Percentiles rank a stretch among this genome's conserved stretches.
These are phyloP conservation scores for Temnothorax rugatulus DNA, from an alignment of 2,888 invertebrate species.

Conservation along the genomic window DNA sequence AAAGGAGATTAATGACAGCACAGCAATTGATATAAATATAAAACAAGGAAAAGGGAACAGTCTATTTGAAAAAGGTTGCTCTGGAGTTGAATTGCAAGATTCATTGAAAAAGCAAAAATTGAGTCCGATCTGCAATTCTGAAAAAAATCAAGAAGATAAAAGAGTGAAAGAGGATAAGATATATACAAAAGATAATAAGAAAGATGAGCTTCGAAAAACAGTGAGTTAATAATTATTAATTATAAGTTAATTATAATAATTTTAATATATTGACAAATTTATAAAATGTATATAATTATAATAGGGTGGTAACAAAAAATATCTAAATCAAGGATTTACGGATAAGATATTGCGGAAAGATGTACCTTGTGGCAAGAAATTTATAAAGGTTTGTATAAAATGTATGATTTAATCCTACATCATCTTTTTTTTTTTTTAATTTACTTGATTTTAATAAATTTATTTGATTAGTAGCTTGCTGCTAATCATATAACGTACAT, in stretches of 20 bases:
- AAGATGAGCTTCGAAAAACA: neutral
- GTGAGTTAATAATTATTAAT: slow-evolving; percentile 32
- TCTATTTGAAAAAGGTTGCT: neutral
- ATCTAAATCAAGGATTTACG: neutral
- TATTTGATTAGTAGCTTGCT: neutral
- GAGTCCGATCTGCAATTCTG: neutral
- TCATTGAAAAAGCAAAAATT: slow-evolving; percentile 4
- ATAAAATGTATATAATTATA: slow-evolving; percentile 6
- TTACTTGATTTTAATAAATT: too few relatives aligned
- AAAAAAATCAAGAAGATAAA: neutral
- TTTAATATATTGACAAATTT: neutral
- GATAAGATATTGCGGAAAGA: slow-evolving; percentile 32
- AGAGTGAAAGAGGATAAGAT: neutral
- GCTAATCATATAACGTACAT: neutral
- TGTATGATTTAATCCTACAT: neutral
- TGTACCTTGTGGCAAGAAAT: slow-evolving; percentile 27
- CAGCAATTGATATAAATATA: neutral
- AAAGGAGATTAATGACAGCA: neutral
- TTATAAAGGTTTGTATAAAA: slow-evolving; percentile 25
- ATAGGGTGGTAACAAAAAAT: neutral
- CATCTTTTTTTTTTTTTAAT: neutral
- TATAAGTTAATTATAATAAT: neutral
- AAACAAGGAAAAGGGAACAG: neutral
- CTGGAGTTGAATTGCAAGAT: neutral
- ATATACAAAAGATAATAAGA: neutral